These are phyloP conservation scores for Trichonephila clavata DNA, from an alignment of 1,140 invertebrate genomes.

Conservation along the genomic window DNA sequence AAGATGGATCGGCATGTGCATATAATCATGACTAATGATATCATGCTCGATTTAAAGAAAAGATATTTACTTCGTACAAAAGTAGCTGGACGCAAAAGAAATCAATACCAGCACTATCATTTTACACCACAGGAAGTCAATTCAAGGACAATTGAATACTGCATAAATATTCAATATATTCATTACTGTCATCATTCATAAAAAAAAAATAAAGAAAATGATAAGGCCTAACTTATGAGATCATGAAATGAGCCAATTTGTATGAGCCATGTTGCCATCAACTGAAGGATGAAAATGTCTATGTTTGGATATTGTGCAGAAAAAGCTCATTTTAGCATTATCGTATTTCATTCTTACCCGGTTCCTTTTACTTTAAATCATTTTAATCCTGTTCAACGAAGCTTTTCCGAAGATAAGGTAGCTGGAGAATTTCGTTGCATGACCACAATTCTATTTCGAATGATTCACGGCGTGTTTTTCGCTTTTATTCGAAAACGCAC, in stretches of 20 bases:
- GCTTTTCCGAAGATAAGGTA: conserved; percentile 1
- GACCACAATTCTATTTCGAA: neutral
- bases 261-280: conserved; percentile 6
- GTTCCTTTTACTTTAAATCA: neutral
- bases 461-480: neutral
- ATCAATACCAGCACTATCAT: neutral
- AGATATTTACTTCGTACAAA: too few relatives aligned
- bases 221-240: neutral
- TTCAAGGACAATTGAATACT: neutral
- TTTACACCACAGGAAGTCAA: neutral
- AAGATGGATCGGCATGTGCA: too few relatives aligned
- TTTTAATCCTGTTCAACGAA: conserved; percentile 19
- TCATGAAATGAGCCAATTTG: conserved; percentile 15
- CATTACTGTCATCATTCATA: neutral
- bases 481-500: neutral
- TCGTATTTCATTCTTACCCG: neutral
- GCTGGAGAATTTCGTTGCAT: neutral
- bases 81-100: neutral
- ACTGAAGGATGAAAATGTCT: conserved; percentile 32
- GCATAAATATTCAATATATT: neutral
- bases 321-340: conserved; percentile 6
- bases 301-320: conserved; percentile 4
- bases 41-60: too few relatives aligned
- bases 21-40: too few relatives aligned
- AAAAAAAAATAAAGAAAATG: neutral